phyloP scores from a whole-genome alignment of 2,113 vertebrate species.

The Engystomops pustulosus region DNA sequence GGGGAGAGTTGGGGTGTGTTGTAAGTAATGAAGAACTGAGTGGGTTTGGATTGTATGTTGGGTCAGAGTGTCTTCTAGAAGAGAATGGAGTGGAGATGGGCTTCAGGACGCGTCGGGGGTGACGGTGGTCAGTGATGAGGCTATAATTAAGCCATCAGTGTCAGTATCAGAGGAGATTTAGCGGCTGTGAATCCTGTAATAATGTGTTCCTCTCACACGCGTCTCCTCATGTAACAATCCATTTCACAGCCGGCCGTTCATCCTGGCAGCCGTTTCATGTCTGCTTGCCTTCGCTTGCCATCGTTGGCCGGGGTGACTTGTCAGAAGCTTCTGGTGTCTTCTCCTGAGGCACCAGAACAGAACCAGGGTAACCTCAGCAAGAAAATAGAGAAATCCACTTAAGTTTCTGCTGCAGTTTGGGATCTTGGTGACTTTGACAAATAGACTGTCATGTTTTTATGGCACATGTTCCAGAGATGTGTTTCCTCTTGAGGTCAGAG shows the following conservation, averaged over 20 bases:
- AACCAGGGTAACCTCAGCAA: neutral
- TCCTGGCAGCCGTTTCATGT: neutral
- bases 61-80: too few species aligned
- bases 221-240: neutral
- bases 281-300: neutral
- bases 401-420: neutral
- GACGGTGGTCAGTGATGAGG: too few species aligned
- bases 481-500: constrained; percentile 28
- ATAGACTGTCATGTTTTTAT: constrained; percentile 35
- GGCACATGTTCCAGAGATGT: constrained; percentile 29
- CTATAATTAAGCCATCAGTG: neutral
- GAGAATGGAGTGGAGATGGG: too few species aligned
- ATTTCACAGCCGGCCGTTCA: neutral
- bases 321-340: neutral
- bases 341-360: neutral
- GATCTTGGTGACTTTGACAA: constrained; percentile 36
- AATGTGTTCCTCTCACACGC: neutral
- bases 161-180: neutral
- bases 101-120: too few species aligned
- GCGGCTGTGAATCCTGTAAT: neutral
- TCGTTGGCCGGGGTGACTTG: neutral
- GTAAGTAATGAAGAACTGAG: too few species aligned
- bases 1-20: too few species aligned
- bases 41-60: too few species aligned
- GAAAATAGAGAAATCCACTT: neutral